Conservation (phyloP, 2,113 vertebrate genomes). For the Hipposideros armiger region DNA sequence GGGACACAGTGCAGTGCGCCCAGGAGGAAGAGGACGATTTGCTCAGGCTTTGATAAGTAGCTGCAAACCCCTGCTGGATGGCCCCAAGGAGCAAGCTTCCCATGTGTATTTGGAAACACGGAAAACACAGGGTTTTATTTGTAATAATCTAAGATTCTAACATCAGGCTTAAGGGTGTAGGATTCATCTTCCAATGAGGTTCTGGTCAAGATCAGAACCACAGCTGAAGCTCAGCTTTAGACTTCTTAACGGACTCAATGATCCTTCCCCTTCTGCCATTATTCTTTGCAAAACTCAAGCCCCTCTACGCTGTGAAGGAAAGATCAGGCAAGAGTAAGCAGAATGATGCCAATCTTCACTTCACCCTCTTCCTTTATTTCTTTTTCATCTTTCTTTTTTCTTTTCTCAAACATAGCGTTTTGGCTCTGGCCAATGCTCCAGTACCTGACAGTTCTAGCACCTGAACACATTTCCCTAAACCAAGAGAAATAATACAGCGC, state of each 20-base stretch:
- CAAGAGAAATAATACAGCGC: neutral
- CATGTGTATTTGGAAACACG: neutral
- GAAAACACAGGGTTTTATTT: slow-evolving; percentile 5
- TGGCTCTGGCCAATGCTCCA: neutral
- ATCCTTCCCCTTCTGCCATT: neutral
- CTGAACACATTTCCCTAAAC: neutral
- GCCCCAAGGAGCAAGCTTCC: neutral
- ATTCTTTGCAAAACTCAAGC: neutral
- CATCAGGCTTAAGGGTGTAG: neutral
- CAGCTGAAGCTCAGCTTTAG: slow-evolving; percentile 5
- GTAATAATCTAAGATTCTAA: slow-evolving; percentile 45
- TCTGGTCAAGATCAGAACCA: neutral
- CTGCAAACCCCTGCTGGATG: neutral
- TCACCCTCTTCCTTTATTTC: too few relatives aligned
- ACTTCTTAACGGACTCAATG: slow-evolving; percentile 4
- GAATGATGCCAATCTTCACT: neutral
- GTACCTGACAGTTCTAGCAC: neutral
- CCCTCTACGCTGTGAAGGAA: neutral
- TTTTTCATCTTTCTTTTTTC: neutral
- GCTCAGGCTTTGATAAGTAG: neutral
- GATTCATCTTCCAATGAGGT: slow-evolving; percentile 1
- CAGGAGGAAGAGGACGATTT: neutral
- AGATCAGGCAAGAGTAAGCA: neutral
- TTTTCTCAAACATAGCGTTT: neutral
- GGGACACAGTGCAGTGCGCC: neutral